These are phyloP conservation scores for Suillia variegata DNA, from an alignment of 2,888 invertebrate genomes.

Conservation along the genomic window DNA sequence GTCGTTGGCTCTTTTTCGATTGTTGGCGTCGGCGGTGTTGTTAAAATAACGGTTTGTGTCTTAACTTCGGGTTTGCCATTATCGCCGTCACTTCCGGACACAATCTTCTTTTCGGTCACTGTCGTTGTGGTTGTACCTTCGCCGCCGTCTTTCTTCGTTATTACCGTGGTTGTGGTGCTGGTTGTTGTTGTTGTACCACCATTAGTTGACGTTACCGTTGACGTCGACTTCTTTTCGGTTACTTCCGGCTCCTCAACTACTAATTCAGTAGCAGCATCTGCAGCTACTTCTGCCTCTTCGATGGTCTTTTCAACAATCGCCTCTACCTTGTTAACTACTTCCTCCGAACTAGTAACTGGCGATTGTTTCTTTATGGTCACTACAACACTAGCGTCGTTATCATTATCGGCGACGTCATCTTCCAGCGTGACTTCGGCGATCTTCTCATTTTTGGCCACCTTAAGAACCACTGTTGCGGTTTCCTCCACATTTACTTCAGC, in stretches of 20 bases:
- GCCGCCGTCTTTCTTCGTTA: conserved; percentile 4
- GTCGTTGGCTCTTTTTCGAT: background rate
- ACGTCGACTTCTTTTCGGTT: too few relatives aligned
- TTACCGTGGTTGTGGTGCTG: background rate
- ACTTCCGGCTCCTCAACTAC: background rate
- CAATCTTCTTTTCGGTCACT: background rate
- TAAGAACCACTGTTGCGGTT: background rate
- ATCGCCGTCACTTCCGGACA: too few relatives aligned
- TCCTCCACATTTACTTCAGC: background rate
- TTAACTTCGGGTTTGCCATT: background rate
- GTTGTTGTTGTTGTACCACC: too few relatives aligned
- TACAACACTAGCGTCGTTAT: background rate
- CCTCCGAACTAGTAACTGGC: background rate
- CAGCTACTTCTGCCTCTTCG: conserved; percentile 3
- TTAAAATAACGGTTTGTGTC: background rate
- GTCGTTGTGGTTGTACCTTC: too few relatives aligned
- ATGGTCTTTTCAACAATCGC: background rate
- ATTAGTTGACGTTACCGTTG: too few relatives aligned
- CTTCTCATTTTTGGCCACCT: conserved; percentile 7
- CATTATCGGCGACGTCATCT: background rate
- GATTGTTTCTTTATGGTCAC: background rate
- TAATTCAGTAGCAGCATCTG: background rate
- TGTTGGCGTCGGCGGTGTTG: background rate
- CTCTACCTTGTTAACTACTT: conserved; percentile 1
- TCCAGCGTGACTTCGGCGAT: background rate